Evolutionary conservation across 2,888 invertebrate genomes (phyloP).

Genomic region (Pterostichus madidus): DNA sequence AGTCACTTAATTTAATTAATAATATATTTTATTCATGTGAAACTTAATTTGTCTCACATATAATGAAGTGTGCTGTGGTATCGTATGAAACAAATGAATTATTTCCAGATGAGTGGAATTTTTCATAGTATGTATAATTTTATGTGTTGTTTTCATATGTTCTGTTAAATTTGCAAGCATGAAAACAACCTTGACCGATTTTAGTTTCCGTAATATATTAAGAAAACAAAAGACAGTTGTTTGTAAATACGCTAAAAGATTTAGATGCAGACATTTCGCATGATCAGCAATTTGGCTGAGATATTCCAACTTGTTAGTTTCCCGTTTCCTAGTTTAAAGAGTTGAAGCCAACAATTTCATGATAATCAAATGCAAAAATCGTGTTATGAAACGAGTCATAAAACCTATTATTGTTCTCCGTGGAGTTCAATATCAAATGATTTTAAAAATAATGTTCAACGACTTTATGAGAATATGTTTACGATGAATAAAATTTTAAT

Average conservation of each 20-base stretch:
- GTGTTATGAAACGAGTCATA: constrained; percentile 34
- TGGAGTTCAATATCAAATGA: constrained; percentile 2
- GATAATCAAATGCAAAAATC: constrained; percentile 12
- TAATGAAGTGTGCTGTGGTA: too few species aligned
- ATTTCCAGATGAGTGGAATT: too few species aligned
- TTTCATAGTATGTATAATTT: too few species aligned
- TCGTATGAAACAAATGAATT: too few species aligned
- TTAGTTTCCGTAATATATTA: constrained; percentile 33
- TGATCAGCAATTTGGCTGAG: constrained; percentile 17
- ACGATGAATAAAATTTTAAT: not conserved
- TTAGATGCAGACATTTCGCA: constrained; percentile 13
- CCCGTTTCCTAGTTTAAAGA: constrained; percentile 27
- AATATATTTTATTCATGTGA: too few species aligned
- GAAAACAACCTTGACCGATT: constrained; percentile 24
- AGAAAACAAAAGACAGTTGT: constrained; percentile 16
- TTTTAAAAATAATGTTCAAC: not conserved
- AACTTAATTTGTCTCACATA: too few species aligned
- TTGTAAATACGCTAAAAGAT: constrained; percentile 39
- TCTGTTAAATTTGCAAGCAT: constrained; percentile 6
- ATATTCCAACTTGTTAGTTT: not conserved
- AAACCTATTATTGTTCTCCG: constrained; percentile 13
- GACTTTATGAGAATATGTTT: not conserved
- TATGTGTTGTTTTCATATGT: not conserved
- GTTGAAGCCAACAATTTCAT: constrained; percentile 18
- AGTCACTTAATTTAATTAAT: too few species aligned